phyloP scores from a whole-genome alignment of 2,113 vertebrate genomes.

The Nesogale talazaci region DNA sequence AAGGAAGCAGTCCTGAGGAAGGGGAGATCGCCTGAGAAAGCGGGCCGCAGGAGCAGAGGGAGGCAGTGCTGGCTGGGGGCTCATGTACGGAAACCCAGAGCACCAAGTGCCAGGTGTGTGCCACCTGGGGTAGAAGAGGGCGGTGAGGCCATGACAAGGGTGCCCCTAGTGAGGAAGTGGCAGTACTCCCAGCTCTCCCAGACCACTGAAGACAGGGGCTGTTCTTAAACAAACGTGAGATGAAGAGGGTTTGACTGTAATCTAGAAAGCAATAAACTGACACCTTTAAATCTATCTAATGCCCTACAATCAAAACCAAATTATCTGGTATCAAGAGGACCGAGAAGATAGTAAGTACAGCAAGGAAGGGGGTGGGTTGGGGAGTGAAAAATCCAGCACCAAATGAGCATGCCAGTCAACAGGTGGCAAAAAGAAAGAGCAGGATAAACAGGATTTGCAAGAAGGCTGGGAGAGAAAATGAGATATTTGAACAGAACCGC shows the following conservation, averaged over 20 bases:
- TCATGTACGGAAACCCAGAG: accelerated
- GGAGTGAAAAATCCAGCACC: neutral
- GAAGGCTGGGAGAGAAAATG: slow-evolving; percentile 23
- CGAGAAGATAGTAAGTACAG: neutral
- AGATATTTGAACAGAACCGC: neutral
- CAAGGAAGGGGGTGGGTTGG: neutral
- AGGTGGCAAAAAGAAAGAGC: neutral
- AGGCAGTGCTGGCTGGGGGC: neutral
- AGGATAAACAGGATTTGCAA: neutral
- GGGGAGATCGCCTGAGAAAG: neutral
- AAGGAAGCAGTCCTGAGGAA: neutral
- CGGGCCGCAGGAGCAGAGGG: too few relatives aligned
- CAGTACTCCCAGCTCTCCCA: accelerated
- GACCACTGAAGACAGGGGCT: accelerated
- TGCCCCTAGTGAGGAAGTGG: neutral
- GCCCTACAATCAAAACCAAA: slow-evolving; percentile 58
- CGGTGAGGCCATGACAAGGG: neutral
- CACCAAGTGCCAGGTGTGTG: accelerated
- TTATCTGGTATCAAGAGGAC: slow-evolving; percentile 52
- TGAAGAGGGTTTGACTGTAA: slow-evolving; percentile 56
- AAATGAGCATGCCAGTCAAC: neutral
- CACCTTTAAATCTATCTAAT: slow-evolving; percentile 68
- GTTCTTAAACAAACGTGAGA: neutral
- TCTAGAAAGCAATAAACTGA: slow-evolving; percentile 49
- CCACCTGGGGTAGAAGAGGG: accelerated